Evolutionary conservation across 2,113 vertebrate species (phyloP).

Genomic region (Isichthys henryi): DNA sequence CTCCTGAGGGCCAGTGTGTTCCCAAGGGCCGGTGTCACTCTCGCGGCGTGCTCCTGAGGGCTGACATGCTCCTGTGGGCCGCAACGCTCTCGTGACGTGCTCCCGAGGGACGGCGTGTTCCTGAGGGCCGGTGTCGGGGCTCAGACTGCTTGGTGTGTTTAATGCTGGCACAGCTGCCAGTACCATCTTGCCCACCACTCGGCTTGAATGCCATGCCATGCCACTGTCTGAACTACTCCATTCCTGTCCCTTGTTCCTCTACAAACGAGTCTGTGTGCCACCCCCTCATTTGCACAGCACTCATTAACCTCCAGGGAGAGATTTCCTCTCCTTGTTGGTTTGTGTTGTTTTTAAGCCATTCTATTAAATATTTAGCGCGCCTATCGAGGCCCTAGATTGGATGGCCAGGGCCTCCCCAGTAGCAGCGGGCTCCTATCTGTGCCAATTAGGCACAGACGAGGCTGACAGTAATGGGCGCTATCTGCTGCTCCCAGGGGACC

Average conservation of each 20-base stretch:
- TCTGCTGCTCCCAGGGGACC: constrained; percentile 46
- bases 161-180: background rate
- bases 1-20: background rate
- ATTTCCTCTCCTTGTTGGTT: constrained; percentile 23
- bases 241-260: background rate
- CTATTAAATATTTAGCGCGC: constrained; percentile 63
- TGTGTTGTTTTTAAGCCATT: constrained; percentile 38
- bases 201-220: background rate
- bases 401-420: constrained; percentile 52
- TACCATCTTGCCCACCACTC: background rate
- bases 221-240: background rate
- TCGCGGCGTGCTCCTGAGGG: too few species aligned
- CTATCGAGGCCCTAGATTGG: constrained; percentile 58
- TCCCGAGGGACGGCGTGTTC: too few species aligned
- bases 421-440: constrained; percentile 50
- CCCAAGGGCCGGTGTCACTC: too few species aligned
- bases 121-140: background rate
- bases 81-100: too few species aligned
- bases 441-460: constrained; percentile 59
- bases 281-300: background rate
- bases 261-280: background rate
- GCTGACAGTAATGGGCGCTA: constrained; percentile 65
- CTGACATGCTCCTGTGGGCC: too few species aligned
- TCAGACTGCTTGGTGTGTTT: background rate
- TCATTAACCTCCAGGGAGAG: constrained; percentile 37